Evolutionary conservation across 2,888 invertebrate species (phyloP).

Genomic region (Agrotis ipsilon): DNA sequence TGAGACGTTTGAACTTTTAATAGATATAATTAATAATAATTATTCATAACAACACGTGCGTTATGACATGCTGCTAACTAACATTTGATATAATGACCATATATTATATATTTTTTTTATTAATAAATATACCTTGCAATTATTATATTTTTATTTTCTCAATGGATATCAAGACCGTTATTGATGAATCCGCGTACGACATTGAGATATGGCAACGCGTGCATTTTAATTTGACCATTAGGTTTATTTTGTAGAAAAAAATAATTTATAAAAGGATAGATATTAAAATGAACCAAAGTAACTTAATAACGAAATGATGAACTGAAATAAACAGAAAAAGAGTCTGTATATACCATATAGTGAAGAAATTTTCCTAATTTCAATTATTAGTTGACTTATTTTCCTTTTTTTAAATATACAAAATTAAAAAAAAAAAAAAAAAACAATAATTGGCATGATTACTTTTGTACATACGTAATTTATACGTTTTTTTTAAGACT

Average conservation of each 20-base stretch:
- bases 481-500: conserved; percentile 11
- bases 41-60: conserved; percentile 16
- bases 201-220: neutral
- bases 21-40: conserved; percentile 20
- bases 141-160: neutral
- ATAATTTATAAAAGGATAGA: neutral
- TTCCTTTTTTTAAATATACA: too few species aligned
- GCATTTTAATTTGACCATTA: neutral
- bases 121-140: neutral
- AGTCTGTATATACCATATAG: neutral
- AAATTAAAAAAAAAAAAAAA: too few species aligned
- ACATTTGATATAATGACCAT: conserved; percentile 16
- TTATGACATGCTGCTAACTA: conserved; percentile 35
- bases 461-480: conserved; percentile 39
- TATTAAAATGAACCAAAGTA: neutral
- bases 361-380: too few species aligned
- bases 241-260: neutral
- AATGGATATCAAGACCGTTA: neutral
- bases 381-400: too few species aligned
- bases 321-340: conserved; percentile 6
- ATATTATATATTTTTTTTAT: neutral
- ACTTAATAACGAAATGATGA: neutral
- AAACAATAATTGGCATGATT: conserved; percentile 48
- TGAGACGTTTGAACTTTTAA: neutral
- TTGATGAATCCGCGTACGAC: neutral